Evolutionary conservation across 1,140 invertebrate species (phyloP), one percentile per base, ranked within the genome.

Genomic region (Eriocheir sinensis): DNA sequence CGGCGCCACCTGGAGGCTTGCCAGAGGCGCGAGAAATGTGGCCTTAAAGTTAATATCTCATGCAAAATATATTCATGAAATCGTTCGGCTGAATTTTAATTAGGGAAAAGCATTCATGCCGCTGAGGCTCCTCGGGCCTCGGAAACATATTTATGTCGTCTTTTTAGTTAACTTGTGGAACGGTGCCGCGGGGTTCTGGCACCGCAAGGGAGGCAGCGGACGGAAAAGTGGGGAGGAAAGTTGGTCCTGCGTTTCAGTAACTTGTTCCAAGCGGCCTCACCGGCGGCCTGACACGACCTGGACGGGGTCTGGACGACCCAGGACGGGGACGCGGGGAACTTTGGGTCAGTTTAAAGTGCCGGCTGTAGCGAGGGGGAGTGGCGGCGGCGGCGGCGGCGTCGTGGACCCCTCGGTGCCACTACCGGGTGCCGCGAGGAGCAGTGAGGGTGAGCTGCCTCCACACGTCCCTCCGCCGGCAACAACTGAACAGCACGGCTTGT

Each of bases 241-340:
- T 94, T 91, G 93, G 93, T 90, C 88, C 88, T 81, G 93, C 89
- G 88, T 91, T 94, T 94, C 93, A 91, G 93, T 89, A 90, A 94
- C 93, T 94, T 94, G 93, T 94, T 94, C 93, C 89, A 90, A 79
- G 89, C 89, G 32, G 88, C 93, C 41, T 94, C 91, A 94, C 85
- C 80, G 93, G 30, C 93, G 60, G 83, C 38, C 44, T 41, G 89
- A 90, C 93, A 48, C 80, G 93, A 81, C 89, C 79, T 40, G 89
- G 60, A 83, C 34, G 89, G 93, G 81, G 91, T 80, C 44, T 6
- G 38, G 80, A 85, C 72, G 34, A 41, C 91, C 91, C 32, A 40
- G 72, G 81, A 40, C 60, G 12, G 40, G 34, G 38, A 40, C 34
- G 60, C 80, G 34, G 91, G 36, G 36, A 41, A 8, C 36, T n/a